Conservation (phyloP, 2,797 vertebrate species). For the Aulostomus chinensis region DNA sequence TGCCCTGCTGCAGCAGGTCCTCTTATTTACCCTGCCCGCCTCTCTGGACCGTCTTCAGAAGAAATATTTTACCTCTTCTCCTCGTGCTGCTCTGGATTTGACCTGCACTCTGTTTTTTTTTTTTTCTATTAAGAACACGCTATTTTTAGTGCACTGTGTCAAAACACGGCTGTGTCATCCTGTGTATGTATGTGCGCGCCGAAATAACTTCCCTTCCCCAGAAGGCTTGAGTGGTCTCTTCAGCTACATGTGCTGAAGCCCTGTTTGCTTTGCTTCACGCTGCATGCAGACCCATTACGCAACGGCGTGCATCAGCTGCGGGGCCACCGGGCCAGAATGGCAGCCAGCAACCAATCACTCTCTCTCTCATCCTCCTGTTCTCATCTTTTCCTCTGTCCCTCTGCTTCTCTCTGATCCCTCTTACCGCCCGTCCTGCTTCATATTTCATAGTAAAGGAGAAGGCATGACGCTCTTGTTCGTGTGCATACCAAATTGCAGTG, state of each 20-base stretch:
- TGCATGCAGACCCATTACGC: slow-evolving; percentile 66
- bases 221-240: slow-evolving; percentile 69
- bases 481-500: slow-evolving; percentile 34
- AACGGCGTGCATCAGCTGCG: slow-evolving; percentile 60
- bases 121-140: slow-evolving; percentile 55
- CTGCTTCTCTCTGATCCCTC: slow-evolving; percentile 6
- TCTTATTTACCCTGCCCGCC: slow-evolving; percentile 33
- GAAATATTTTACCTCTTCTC: slow-evolving; percentile 33
- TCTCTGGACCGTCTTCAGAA: slow-evolving; percentile 34
- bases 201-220: slow-evolving; percentile 65
- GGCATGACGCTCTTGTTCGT: slow-evolving; percentile 25
- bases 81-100: slow-evolving; percentile 47
- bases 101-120: slow-evolving; percentile 49
- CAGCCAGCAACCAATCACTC: slow-evolving; percentile 54
- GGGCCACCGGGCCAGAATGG: slow-evolving; percentile 56
- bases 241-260: slow-evolving; percentile 60
- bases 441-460: slow-evolving; percentile 29
- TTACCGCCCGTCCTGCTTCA: slow-evolving; percentile 5
- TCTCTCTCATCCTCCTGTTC: slow-evolving; percentile 24
- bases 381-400: slow-evolving; percentile 21
- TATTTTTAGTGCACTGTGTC: slow-evolving; percentile 79
- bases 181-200: slow-evolving; percentile 60
- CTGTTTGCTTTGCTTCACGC: slow-evolving; percentile 54
- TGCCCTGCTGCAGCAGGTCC: slow-evolving; percentile 6
- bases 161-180: slow-evolving; percentile 74